phyloP scores from a whole-genome alignment of 2,113 vertebrate genomes.

The Hepsetus odoe region DNA sequence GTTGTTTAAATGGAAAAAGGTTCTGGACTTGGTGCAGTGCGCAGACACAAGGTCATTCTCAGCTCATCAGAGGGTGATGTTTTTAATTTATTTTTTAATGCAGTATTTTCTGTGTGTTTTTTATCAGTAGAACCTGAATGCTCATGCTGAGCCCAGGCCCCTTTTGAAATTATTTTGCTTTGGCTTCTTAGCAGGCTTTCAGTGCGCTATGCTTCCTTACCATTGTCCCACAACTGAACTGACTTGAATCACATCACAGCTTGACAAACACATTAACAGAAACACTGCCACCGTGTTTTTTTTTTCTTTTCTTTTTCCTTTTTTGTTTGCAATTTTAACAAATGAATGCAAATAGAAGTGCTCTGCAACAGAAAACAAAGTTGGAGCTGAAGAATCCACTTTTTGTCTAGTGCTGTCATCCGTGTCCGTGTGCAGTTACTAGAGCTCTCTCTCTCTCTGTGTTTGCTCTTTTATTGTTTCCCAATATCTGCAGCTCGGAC shows the following conservation, averaged over 20 bases:
- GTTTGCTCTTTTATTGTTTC: slow-evolving; percentile 72
- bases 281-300: slow-evolving; percentile 50
- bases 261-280: slow-evolving; percentile 32
- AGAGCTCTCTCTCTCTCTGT: slow-evolving; percentile 73
- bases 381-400: slow-evolving; percentile 45
- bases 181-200: slow-evolving; percentile 62
- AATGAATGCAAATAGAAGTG: slow-evolving; percentile 15
- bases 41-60: slow-evolving; percentile 76
- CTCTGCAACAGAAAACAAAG: slow-evolving; percentile 32
- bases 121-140: slow-evolving; percentile 64
- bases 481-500: slow-evolving; percentile 84
- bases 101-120: slow-evolving; percentile 62
- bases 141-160: slow-evolving; percentile 67
- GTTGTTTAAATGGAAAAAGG: slow-evolving; percentile 13
- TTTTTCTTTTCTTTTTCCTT: slow-evolving; percentile 24
- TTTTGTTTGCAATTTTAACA: slow-evolving; percentile 19
- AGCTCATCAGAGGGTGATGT: slow-evolving; percentile 48
- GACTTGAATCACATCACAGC: slow-evolving; percentile 39
- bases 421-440: slow-evolving; percentile 74
- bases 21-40: slow-evolving; percentile 72
- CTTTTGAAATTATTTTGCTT: slow-evolving; percentile 61
- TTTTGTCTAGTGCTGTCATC: slow-evolving; percentile 62
- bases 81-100: slow-evolving; percentile 42
- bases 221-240: slow-evolving; percentile 54
- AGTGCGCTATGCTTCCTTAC: slow-evolving; percentile 65